These are phyloP conservation scores for Podilymbus podiceps DNA, from an alignment of 2,113 vertebrate species.

Conservation along the genomic window DNA sequence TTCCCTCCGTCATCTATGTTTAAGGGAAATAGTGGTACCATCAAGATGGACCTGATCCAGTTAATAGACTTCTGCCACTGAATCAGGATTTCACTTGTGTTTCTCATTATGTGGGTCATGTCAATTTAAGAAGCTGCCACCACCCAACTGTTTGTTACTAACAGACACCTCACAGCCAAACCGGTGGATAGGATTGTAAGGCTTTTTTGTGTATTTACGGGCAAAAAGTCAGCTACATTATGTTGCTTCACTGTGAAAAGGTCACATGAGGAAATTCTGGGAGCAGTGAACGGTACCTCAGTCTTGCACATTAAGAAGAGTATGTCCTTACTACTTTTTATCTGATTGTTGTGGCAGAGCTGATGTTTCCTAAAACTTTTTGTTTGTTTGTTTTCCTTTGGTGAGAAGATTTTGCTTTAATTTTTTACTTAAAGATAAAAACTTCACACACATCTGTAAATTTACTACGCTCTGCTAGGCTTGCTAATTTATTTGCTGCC, in stretches of 20 bases:
- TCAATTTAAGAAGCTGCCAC: not conserved
- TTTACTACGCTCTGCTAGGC: not conserved
- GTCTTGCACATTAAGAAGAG: not conserved
- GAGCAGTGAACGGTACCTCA: not conserved
- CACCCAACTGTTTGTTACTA: not conserved
- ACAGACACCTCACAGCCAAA: not conserved
- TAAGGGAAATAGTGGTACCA: not conserved
- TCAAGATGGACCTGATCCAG: not conserved
- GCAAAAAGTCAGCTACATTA: not conserved
- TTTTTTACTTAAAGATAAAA: not conserved
- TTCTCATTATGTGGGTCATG: not conserved
- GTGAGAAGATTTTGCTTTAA: not conserved
- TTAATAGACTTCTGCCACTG: not conserved
- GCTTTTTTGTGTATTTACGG: rapidly evolving
- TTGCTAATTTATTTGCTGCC: not conserved
- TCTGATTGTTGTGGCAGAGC: not conserved
- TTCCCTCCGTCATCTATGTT: not conserved
- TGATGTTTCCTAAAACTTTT: not conserved
- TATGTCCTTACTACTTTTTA: not conserved
- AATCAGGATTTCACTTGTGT: not conserved
- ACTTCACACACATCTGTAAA: not conserved
- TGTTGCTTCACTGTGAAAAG: not conserved
- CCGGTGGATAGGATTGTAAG: not conserved
- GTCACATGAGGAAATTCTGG: not conserved
- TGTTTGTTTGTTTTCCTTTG: not conserved